Conservation (phyloP, 2,888 invertebrate genomes). For the Eremobia ochroleuca region DNA sequence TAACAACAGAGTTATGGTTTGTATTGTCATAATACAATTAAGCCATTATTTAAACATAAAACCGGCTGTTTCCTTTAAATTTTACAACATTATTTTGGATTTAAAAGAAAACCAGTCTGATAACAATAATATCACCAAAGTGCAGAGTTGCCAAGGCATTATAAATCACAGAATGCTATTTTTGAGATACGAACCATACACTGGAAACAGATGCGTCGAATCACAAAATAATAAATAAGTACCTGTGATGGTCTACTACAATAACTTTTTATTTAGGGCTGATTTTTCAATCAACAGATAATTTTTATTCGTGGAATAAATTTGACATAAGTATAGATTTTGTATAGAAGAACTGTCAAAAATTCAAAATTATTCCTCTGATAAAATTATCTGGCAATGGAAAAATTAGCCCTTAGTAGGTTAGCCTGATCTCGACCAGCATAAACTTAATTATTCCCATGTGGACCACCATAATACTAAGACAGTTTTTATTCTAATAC, state of each 20-base stretch:
- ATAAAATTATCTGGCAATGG: too few relatives aligned
- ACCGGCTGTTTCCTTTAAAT: slow-evolving; percentile 72
- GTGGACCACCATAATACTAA: slow-evolving; percentile 74
- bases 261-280: too few relatives aligned
- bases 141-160: slow-evolving; percentile 84
- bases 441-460: slow-evolving; percentile 70
- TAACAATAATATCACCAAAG: slow-evolving; percentile 79
- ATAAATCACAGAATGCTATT: slow-evolving; percentile 86
- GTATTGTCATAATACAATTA: slow-evolving; percentile 61
- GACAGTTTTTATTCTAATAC: slow-evolving; percentile 60
- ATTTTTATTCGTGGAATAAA: too few relatives aligned
- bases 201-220: slow-evolving; percentile 50
- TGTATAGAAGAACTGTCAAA: too few relatives aligned
- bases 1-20: slow-evolving; percentile 69
- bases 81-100: slow-evolving; percentile 64
- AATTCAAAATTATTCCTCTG: too few relatives aligned
- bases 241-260: slow-evolving; percentile 56
- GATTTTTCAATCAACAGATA: too few relatives aligned
- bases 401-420: too few relatives aligned
- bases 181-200: slow-evolving; percentile 70
- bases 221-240: slow-evolving; percentile 71
- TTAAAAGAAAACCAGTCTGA: slow-evolving; percentile 74
- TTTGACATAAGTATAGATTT: too few relatives aligned
- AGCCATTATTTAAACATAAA: slow-evolving; percentile 68
- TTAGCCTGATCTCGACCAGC: slow-evolving; percentile 59